Conservation (phyloP, 2,797 vertebrate species). For the Trachurus trachurus region DNA sequence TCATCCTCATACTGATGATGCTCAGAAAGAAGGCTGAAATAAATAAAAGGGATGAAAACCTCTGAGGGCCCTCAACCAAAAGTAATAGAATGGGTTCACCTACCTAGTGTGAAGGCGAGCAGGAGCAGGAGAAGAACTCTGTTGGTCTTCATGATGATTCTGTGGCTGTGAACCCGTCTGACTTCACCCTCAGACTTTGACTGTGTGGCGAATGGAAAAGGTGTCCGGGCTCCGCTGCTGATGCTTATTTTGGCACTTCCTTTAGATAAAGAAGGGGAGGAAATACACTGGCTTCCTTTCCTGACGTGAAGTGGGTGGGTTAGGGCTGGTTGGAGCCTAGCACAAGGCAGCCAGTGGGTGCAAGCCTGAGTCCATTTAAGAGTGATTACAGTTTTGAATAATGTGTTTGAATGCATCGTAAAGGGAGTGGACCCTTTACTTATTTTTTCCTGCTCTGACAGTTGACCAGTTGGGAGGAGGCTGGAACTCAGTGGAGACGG, state of each 20-base stretch:
- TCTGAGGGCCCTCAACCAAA: background rate
- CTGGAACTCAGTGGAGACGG: background rate
- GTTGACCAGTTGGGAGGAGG: constrained; percentile 23
- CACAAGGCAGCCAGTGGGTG: constrained; percentile 28
- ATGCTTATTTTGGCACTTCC: constrained; percentile 92
- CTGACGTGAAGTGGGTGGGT: constrained; percentile 85
- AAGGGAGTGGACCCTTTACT: too few relatives aligned
- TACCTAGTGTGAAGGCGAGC: constrained; percentile 73
- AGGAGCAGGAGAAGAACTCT: constrained; percentile 67
- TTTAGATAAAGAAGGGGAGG: constrained; percentile 92
- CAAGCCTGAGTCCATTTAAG: constrained; percentile 23
- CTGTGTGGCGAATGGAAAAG: constrained; percentile 83
- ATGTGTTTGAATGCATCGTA: constrained; percentile 32
- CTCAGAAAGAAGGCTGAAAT: background rate
- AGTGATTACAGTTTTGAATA: constrained; percentile 33
- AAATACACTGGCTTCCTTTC: constrained; percentile 89
- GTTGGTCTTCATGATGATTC: constrained; percentile 83
- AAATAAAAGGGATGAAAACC: background rate
- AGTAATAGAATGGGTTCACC: background rate
- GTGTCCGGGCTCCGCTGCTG: constrained; percentile 78
- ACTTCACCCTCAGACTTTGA: constrained; percentile 60
- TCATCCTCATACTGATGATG: background rate
- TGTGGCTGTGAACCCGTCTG: constrained; percentile 32
- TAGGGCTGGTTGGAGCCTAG: constrained; percentile 40
- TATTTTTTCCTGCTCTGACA: constrained; percentile 65